Evolutionary conservation across 2,888 invertebrate species (phyloP).

Genomic region (Netelia virgata): DNA sequence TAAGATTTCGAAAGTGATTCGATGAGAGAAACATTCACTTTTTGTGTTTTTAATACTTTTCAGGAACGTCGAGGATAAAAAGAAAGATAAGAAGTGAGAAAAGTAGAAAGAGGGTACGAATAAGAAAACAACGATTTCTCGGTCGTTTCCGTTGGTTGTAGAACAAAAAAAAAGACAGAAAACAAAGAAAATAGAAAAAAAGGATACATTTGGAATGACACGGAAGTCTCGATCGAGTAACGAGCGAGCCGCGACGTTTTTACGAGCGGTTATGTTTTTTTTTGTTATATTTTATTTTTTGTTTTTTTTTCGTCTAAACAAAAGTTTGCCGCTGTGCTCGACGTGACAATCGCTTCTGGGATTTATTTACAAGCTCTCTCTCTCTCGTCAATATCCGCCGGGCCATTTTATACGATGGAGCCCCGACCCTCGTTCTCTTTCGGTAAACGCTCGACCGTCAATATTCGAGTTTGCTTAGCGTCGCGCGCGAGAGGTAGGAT

Average conservation of each 20-base stretch:
- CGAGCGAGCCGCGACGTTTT: slow-evolving; percentile 48
- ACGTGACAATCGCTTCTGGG: slow-evolving; percentile 39
- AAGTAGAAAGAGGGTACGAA: background rate
- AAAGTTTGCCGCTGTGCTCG: slow-evolving; percentile 3
- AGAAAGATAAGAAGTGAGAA: background rate
- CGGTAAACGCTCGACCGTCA: slow-evolving; percentile 11
- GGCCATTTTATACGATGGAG: slow-evolving; percentile 7
- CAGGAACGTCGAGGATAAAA: background rate
- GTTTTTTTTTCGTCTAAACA: slow-evolving; percentile 14
- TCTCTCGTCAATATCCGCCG: slow-evolving; percentile 44
- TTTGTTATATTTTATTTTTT: slow-evolving; percentile 3
- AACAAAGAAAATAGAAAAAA: slow-evolving; percentile 9
- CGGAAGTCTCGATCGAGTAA: slow-evolving; percentile 46
- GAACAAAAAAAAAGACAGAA: background rate
- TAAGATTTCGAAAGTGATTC: background rate
- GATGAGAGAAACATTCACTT: background rate
- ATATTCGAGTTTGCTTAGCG: slow-evolving; percentile 27
- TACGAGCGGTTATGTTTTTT: slow-evolving; percentile 23
- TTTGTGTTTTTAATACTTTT: background rate
- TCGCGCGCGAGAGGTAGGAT: slow-evolving; percentile 25
- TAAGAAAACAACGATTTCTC: background rate
- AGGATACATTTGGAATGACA: slow-evolving; percentile 15
- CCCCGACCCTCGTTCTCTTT: background rate
- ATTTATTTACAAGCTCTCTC: slow-evolving; percentile 44
- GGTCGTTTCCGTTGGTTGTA: background rate